phyloP scores from a whole-genome alignment of 1,140 invertebrate genomes.

The Drosophila littoralis region DNA sequence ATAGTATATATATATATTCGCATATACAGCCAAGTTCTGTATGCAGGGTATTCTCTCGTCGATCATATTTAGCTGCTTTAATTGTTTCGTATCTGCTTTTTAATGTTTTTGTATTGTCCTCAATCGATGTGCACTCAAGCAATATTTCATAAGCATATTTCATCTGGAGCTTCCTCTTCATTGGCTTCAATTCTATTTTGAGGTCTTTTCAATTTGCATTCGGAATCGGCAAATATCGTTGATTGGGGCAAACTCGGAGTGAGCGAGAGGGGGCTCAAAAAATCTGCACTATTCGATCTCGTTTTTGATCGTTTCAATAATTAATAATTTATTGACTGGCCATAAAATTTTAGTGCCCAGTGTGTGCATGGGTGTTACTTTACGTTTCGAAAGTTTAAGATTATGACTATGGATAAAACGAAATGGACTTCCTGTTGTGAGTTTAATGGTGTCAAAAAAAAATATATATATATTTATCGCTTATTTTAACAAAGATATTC shows the following conservation, averaged over 20 bases:
- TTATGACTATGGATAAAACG: constrained; percentile 16
- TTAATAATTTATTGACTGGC: constrained; percentile 64
- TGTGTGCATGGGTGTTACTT: constrained; percentile 8
- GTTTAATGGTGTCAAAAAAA: constrained; percentile 35
- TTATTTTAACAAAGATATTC: constrained; percentile 53
- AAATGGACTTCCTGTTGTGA: constrained; percentile 54
- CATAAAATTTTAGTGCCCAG: constrained; percentile 50
- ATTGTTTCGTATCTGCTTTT: constrained; percentile 1
- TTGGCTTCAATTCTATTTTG: constrained; percentile 78
- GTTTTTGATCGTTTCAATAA: constrained; percentile 40
- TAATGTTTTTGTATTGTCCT: constrained; percentile 38
- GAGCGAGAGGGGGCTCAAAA: constrained; percentile 10
- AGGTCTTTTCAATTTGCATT: constrained; percentile 80
- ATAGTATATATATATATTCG: no score
- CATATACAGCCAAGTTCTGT: background rate
- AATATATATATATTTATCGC: constrained; percentile 36
- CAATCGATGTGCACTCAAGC: constrained; percentile 64
- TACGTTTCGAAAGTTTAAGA: constrained; percentile 30
- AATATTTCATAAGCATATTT: constrained; percentile 36
- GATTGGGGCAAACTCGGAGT: constrained; percentile 37
- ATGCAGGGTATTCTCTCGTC: constrained; percentile 4
- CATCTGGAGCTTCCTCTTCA: constrained; percentile 54
- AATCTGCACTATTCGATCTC: constrained; percentile 47
- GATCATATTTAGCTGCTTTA: background rate
- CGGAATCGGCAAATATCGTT: constrained; percentile 52